Evolutionary conservation across 2,113 vertebrate species (phyloP).

Genomic region (Chinchilla lanigera): DNA sequence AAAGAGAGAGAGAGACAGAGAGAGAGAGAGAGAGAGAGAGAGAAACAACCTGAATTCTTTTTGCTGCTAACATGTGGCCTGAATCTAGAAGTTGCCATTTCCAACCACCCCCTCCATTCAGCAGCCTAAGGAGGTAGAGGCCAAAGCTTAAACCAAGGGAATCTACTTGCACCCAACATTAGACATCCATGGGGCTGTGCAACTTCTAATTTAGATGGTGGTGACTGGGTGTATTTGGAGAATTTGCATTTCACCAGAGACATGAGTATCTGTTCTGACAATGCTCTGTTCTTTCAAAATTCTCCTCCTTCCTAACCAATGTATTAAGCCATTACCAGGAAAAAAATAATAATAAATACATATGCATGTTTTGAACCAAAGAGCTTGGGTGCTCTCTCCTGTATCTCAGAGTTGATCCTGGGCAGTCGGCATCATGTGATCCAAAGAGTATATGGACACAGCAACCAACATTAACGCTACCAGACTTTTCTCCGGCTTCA

Average conservation of each 20-base stretch:
- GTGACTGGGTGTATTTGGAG: no score
- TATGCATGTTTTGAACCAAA: not conserved
- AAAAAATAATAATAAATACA: not conserved
- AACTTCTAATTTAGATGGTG: fast-evolving
- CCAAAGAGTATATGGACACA: constrained; percentile 12
- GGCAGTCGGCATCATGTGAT: not conserved
- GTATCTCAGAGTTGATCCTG: not conserved
- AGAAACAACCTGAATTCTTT: constrained; percentile 56
- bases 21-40: no score
- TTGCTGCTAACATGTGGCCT: constrained; percentile 73
- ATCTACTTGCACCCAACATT: fast-evolving
- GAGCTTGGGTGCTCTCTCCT: not conserved
- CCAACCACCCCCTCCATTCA: constrained; percentile 59
- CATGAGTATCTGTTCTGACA: not conserved
- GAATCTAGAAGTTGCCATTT: constrained; percentile 69
- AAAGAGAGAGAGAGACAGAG: not conserved
- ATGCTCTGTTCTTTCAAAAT: not conserved
- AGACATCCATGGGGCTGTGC: fast-evolving
- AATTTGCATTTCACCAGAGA: not conserved
- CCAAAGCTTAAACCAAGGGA: not conserved
- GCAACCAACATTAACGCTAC: constrained; percentile 59
- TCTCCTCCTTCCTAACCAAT: not conserved
- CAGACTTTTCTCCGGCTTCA: constrained; percentile 82
- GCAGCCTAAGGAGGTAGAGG: constrained; percentile 67
- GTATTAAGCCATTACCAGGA: not conserved